These are phyloP conservation scores for Zelostemma sp. DNA, from an alignment of 1,140 invertebrate species.

Conservation along the genomic window DNA sequence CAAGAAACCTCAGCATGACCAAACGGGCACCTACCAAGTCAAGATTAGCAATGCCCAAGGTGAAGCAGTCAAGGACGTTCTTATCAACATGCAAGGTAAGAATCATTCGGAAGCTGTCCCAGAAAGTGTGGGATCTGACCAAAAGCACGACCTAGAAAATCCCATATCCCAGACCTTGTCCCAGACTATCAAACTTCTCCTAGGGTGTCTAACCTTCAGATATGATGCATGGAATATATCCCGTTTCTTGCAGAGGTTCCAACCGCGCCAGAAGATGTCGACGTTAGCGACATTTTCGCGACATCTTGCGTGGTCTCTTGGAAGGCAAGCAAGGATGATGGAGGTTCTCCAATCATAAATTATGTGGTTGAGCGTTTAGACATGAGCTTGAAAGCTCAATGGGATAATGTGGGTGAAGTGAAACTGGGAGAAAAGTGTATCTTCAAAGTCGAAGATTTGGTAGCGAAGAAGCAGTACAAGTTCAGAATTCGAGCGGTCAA, in stretches of 20 bases:
- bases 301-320: conserved; percentile 92
- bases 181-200: no score
- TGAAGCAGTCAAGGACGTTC: conserved; percentile 86
- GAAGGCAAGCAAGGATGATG: conserved; percentile 93
- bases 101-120: background rate
- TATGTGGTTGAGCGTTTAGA: conserved; percentile 97
- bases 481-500: conserved; percentile 97
- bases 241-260: conserved; percentile 80
- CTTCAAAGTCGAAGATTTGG: conserved; percentile 90
- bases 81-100: conserved; percentile 86
- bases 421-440: conserved; percentile 74
- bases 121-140: no score
- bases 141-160: no score
- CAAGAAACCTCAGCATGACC: conserved; percentile 87
- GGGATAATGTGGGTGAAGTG: conserved; percentile 87
- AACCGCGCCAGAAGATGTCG: conserved; percentile 86
- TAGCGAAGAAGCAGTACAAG: conserved; percentile 91
- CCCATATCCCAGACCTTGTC: no score
- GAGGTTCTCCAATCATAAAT: conserved; percentile 89
- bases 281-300: conserved; percentile 92
- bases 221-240: background rate
- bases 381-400: conserved; percentile 86
- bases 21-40: conserved; percentile 87
- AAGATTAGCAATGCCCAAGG: conserved; percentile 90
- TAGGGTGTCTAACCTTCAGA: no score